phyloP scores from a whole-genome alignment of 2,113 vertebrate genomes.

The Dissostichus mawsoni region DNA sequence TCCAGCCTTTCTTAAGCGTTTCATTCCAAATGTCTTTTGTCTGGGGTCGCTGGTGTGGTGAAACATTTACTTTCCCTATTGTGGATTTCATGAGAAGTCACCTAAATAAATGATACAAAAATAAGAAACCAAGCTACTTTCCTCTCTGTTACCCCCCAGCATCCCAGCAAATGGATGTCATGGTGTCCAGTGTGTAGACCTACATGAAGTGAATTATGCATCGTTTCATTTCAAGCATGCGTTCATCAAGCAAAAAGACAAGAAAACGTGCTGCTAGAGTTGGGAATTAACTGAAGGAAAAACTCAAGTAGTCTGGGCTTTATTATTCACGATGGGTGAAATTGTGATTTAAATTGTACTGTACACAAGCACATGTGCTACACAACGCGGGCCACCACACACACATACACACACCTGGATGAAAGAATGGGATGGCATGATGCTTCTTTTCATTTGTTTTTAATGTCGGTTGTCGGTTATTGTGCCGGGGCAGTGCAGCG shows the following conservation, averaged over 20 bases:
- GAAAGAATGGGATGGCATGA: conserved; percentile 18
- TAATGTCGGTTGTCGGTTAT: conserved; percentile 54
- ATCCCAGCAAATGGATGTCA: background rate
- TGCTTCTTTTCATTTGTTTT: conserved; percentile 54
- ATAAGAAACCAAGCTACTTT: conserved; percentile 7
- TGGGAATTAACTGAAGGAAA: conserved; percentile 46
- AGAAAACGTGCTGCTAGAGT: conserved; percentile 34
- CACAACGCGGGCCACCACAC: background rate
- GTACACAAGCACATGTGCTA: background rate
- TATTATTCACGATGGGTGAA: conserved; percentile 50
- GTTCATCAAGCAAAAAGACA: conserved; percentile 29
- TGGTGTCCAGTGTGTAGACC: conserved; percentile 9
- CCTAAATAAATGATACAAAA: conserved; percentile 50
- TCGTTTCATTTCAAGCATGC: conserved; percentile 41
- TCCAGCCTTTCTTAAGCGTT: too few relatives aligned
- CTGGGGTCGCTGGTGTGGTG: background rate
- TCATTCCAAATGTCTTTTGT: background rate
- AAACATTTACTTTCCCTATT: conserved; percentile 32
- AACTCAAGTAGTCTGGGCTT: conserved; percentile 30
- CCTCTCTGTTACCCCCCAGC: background rate
- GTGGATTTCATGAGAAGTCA: conserved; percentile 29
- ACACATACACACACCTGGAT: conserved; percentile 27
- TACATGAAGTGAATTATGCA: conserved; percentile 59
- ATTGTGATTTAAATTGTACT: conserved; percentile 36
- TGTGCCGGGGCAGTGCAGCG: background rate